Evolutionary conservation across 92 coral and sea anemone genomes (phyloP), one percentile per base, ranked within the genome.

Genomic region (Porites rus): DNA sequence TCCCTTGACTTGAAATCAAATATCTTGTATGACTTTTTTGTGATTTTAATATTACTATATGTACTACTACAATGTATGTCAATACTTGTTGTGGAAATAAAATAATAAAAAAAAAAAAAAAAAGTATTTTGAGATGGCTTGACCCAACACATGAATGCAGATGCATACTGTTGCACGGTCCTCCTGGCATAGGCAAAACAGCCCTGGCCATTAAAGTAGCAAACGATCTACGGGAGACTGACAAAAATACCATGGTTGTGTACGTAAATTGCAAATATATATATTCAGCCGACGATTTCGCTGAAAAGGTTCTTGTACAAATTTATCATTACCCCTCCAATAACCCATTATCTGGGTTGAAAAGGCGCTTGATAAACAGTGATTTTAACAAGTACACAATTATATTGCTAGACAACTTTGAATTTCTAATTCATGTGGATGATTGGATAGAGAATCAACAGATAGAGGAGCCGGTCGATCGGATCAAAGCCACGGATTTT

Each of bases 131-230:
- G 43, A 31, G 43, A 2, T 80, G 3, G 22, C 84, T 80, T 10
- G 3, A 4, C 53, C 65, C 84, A 16, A 6, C 3, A 4, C n/a
- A 68, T 5, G 2, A 9, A 2, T 80, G 75, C 63, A 54, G 74
- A 25, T 80, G 53, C 0, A 51, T 80, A 24, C 19, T 68, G 1
- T 1, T 80, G 10, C 51, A 22, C 68, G 84, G 84, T 14, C 25
- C 91, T 1, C 88, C 94, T 6, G 94, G 94, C 10, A 83, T 82
- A 20, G 94, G 94, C 0, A 91, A 91, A 69, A 87, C 92, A 6
- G 21, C 85, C 2, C 62, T 83, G 21, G 92, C 88, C 14, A 85
- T 84, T 51, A 81, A 83, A 18, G 90, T 75, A 61, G 90, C 87
- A 1, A 81, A 84, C 80, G 74, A 84, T 12, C 66, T 76, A 67